Base-by-base conservation (phyloP, 2,888 invertebrate genomes). In the Diarsia rubi region DNA sequence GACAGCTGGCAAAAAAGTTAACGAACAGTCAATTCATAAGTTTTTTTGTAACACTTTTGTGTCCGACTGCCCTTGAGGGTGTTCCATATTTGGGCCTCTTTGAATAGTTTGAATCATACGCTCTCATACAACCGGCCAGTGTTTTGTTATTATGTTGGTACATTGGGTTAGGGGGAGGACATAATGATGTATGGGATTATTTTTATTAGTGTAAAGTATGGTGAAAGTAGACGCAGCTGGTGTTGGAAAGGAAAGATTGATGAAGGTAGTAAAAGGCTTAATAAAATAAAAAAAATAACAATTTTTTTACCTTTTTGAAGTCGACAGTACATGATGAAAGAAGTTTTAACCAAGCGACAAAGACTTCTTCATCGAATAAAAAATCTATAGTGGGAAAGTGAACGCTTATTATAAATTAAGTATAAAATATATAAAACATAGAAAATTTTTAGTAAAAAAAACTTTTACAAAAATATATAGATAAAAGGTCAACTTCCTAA, bases 21-120 rank as follows among this genome's bases (percentile, higher is more conserved):
- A 82, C 81, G 73, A 85, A 80, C 60, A 69, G 63, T 66, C 79
- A 66, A 81, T 82, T 83, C 79, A 81, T 72, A 79, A 68, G 66
- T 83, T 87, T 78, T 59, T 87, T 84, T 73, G 47, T 45, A 45
- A 64, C 62, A 73, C 75, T 82, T 72, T 78, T 87, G 75, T 81
- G 49, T 47, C 3, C 67, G 52, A 72, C 42, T 87, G 87, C 82
- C 88, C 88, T 87, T 87, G 87, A 80, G 77, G 66, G 78, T 78
- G 83, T 79, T 76, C 87, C 84, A 80, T 88, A 86, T 87, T 79
- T 80, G 87, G 86, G 77, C 73, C 69, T 85, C 81, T 81, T 86
- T 59, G 45, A 37, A 37, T 45, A 45, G 45, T 45, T 45, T 83
- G 84, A 85, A 84, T 84, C 87, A 87, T 78, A 14, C 57, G 70